Base-by-base conservation (phyloP, 2,888 invertebrate species). In the Schizaphis graminum region DNA sequence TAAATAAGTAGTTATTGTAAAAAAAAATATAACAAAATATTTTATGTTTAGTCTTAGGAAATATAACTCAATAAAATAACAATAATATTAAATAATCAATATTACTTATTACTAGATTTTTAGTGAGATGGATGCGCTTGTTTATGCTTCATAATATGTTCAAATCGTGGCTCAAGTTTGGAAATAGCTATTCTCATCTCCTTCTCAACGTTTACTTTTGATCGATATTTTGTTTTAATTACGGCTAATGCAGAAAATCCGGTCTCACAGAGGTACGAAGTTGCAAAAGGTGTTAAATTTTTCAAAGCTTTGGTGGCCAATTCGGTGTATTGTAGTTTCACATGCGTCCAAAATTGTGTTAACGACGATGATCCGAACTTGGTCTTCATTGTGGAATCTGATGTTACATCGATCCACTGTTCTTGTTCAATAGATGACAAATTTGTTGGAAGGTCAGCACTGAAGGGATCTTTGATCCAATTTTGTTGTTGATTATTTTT, bases 351-450 rank as follows among this genome's bases (percentile, higher is more conserved):
- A 89, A 57, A 89, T 89, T 35, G 89, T n/a, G 41, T 56, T 89
- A 89, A 89, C 41, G 28, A 44, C 44, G 28, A 89, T 56, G 57
- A 89, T 89, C 56, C 35, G 41, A 89, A 56, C 10, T 5, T 88
- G 35, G 53, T 56, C 88, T 53, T 89, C 89, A 89, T 57, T 89
- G 89, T 89, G 89, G 41, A 89, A 89, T 61, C 61, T 89, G 89
- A 89, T 24, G 41, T 89, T 89, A 89, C 8, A 44, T 89, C 44
- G 28, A 56, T 41, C 41, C 35, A 57, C 89, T 61, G 61, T 89
- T 89, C 89, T 41, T 56, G 89, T 89, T 56, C 89, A 89, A 89
- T 89, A 56, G 35, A 56, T 56, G 57, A n/a, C 35, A 61, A 61
- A 44, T 89, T 89, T 26, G 61, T 89, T 89, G 89, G 44, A 44